Conservation (phyloP, 2,888 invertebrate genomes). For the Choristoneura rosaceana region DNA sequence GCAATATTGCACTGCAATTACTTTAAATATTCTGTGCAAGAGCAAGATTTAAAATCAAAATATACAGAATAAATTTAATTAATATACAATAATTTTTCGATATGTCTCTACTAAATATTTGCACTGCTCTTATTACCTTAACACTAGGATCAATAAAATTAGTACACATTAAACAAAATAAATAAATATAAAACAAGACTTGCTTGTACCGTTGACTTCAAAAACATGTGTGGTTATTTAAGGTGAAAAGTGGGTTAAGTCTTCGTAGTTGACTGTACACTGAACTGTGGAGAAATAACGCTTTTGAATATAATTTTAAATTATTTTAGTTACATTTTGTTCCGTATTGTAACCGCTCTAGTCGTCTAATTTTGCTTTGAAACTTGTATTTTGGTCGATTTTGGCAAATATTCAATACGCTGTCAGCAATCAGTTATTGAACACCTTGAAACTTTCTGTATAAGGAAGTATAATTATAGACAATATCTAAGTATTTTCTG, state of each 20-base stretch:
- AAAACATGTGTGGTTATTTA: too few species aligned
- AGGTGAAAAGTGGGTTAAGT: too few species aligned
- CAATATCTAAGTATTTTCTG: not conserved
- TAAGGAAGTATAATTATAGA: conserved; percentile 4
- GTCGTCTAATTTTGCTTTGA: not conserved
- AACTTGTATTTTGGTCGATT: conserved; percentile 54
- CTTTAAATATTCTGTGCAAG: not conserved
- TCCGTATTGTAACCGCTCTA: not conserved
- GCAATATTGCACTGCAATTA: not conserved
- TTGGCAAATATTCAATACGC: conserved; percentile 71
- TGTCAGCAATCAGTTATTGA: conserved; percentile 49
- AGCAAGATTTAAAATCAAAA: not conserved
- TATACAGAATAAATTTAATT: not conserved
- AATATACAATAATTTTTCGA: too few species aligned
- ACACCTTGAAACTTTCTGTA: conserved; percentile 16
- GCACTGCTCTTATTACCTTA: too few species aligned
- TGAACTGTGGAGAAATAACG: too few species aligned
- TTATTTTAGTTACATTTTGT: not conserved
- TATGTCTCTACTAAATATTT: too few species aligned
- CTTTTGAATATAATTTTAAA: not conserved
- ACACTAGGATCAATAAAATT: too few species aligned
- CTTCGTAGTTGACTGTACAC: too few species aligned
- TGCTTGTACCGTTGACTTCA: too few species aligned
- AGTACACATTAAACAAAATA: too few species aligned
- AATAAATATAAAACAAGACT: too few species aligned